Evolutionary conservation across 37 sponge, comb jelly and placozoan species (phyloP), one percentile per base, ranked within the genome.

Genomic region (Diacarnus erythraeanus): DNA sequence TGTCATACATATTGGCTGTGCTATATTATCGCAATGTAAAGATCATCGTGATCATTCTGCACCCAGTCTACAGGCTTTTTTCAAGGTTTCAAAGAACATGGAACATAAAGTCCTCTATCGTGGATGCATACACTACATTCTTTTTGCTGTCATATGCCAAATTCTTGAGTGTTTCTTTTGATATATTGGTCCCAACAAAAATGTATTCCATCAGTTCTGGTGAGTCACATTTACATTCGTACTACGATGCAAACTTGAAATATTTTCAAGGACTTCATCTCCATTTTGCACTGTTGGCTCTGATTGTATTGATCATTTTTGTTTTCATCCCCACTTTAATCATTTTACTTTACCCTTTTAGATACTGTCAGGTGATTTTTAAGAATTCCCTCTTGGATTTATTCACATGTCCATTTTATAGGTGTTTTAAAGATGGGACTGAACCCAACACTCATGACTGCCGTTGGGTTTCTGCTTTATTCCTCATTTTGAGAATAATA

Each of bases 91-190:
- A 68, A 0, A 60, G 43, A 40, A 26, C 60, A 21, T 73, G 74
- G 74, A 59, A 63, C 27, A 74, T 82, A 58, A 72, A 23, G 3
- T 63, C 67, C 0, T 73, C 83, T 22, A 17, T 82, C 34, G 37
- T 82, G 8, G 75, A 82, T 82, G 74, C 83, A 27, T 82, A 74
- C 42, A 54, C 75, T 73, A 82, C 83, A 27, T 82, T 74, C 27
- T 74, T 82, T 25, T 27, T 82, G 6, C 74, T 82, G 23, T 72
- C 83, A 21, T 60, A 82, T 64, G 27, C 40, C 1, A 82, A 82
- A 30, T 57, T 82, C 41, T 63, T 72, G 57, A 72, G 74, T 60
- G 75, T 73, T 29, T 73, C 83, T 3, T 64, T 82, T 38, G 59
- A 72, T 23, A 37, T 82, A 10, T 54, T 82, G 22, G 2, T 61